Evolutionary conservation across 2,888 invertebrate genomes (phyloP).

Genomic region (Herminia tarsipennalis): DNA sequence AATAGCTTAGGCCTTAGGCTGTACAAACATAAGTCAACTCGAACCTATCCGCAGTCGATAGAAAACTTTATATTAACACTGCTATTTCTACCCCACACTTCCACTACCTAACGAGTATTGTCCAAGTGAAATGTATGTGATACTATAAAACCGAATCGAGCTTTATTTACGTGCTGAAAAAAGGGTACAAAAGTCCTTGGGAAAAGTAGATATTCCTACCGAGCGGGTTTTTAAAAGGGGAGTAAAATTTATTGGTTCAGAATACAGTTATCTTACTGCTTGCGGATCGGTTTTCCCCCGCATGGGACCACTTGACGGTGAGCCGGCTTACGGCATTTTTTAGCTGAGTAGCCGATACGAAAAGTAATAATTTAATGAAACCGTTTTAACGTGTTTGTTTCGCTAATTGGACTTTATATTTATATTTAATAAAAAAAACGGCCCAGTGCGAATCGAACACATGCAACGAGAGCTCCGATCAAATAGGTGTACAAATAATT

Average conservation of each 20-base stretch:
- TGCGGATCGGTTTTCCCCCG: constrained; percentile 13
- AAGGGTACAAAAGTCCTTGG: background rate
- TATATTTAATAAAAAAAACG: too few species aligned
- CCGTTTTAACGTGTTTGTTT: too few species aligned
- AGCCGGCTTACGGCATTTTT: constrained; percentile 25
- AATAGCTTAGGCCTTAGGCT: too few species aligned
- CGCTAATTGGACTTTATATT: too few species aligned
- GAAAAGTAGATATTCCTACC: constrained; percentile 1
- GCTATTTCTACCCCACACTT: too few species aligned
- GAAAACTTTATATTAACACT: too few species aligned
- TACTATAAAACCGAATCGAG: background rate
- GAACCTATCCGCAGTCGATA: too few species aligned
- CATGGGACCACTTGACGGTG: constrained; percentile 19
- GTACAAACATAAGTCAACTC: too few species aligned
- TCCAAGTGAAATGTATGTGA: background rate
- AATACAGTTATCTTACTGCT: constrained; percentile 28
- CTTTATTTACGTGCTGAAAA: background rate
- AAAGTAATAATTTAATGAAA: constrained; percentile 4
- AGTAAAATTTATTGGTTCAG: constrained; percentile 27
- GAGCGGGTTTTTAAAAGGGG: constrained; percentile 12
- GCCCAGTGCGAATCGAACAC: too few species aligned
- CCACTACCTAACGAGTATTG: too few species aligned
- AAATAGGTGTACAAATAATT: too few species aligned
- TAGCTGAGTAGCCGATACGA: constrained; percentile 7
- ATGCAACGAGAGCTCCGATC: too few species aligned